A percentile compares a stretch with the other conserved stretches of the same genome.
phyloP scores from a whole-genome alignment of 2,113 vertebrate species.

The Cettia cetti region DNA sequence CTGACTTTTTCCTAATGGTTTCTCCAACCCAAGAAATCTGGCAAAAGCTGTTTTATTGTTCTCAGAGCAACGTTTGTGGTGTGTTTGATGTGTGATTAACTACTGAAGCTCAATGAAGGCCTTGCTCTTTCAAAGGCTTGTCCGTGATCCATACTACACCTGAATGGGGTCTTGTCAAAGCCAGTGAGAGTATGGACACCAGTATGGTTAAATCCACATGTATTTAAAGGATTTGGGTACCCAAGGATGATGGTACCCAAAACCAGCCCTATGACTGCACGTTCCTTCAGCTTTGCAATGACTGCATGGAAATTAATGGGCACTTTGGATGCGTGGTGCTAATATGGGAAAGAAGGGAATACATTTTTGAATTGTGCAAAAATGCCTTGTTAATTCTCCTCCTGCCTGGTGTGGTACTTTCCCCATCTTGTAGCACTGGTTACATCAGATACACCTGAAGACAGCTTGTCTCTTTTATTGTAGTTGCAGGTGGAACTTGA shows the following conservation, averaged over 20 bases:
- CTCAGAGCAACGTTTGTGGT: background rate
- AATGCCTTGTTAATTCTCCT: background rate
- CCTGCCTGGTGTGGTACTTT: background rate
- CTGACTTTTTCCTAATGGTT: slow-evolving; percentile 40
- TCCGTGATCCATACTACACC: background rate
- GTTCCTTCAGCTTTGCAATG: slow-evolving; percentile 35
- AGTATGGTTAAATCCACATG: background rate
- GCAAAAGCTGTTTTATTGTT: slow-evolving; percentile 42
- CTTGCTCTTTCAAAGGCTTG: background rate
- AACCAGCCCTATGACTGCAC: background rate
- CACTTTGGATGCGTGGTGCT: background rate
- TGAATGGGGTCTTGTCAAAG: background rate
- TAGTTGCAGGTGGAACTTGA: slow-evolving; percentile 94
- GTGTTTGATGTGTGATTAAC: background rate
- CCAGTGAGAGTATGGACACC: slow-evolving; percentile 4
- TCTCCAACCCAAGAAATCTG: slow-evolving; percentile 38
- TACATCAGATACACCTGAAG: background rate
- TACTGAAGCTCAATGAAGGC: background rate
- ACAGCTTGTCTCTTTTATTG: slow-evolving; percentile 51
- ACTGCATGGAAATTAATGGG: slow-evolving; percentile 18
- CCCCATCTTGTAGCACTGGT: background rate
- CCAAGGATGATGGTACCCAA: background rate
- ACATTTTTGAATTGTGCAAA: background rate
- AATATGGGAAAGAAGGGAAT: background rate
- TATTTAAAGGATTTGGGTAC: background rate